A percentile compares a stretch with the other conserved stretches of the same genome.
phyloP scores from a whole-genome alignment of 2,888 invertebrate genomes.

The Timandra comae region DNA sequence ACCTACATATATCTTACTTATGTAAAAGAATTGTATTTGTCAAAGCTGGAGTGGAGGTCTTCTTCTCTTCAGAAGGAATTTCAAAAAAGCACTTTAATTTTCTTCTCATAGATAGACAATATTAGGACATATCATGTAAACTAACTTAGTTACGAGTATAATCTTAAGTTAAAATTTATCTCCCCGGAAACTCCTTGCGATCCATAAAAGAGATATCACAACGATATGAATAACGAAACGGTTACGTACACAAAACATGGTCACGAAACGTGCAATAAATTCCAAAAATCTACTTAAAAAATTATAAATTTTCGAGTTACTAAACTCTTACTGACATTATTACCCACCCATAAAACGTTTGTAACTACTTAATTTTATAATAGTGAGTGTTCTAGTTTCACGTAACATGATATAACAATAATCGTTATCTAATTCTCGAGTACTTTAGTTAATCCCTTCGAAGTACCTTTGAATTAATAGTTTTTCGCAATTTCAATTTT shows the following conservation, averaged over 20 bases:
- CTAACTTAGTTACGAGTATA: too few relatives aligned
- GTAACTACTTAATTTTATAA: constrained; percentile 1
- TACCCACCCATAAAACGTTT: constrained; percentile 1
- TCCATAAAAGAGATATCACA: constrained; percentile 30
- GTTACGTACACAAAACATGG: constrained; percentile 30
- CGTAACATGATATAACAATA: background rate
- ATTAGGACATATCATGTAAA: too few relatives aligned
- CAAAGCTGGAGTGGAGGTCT: too few relatives aligned
- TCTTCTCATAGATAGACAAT: too few relatives aligned
- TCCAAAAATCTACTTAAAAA: constrained; percentile 8
- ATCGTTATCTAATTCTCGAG: background rate
- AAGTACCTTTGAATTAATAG: background rate
- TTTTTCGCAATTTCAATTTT: too few relatives aligned
- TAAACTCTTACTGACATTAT: constrained; percentile 1
- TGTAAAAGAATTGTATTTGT: too few relatives aligned
- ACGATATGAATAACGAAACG: constrained; percentile 30
- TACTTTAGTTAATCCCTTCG: background rate
- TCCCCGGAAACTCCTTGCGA: too few relatives aligned
- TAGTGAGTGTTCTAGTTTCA: background rate
- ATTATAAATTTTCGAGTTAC: background rate
- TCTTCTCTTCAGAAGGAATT: too few relatives aligned
- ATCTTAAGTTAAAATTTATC: too few relatives aligned
- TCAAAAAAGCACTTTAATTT: too few relatives aligned
- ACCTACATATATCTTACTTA: too few relatives aligned
- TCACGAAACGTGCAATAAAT: constrained; percentile 29